Evolutionary conservation across 1,140 invertebrate genomes (phyloP).

Genomic region (Pseudomyrmex pallidus): DNA sequence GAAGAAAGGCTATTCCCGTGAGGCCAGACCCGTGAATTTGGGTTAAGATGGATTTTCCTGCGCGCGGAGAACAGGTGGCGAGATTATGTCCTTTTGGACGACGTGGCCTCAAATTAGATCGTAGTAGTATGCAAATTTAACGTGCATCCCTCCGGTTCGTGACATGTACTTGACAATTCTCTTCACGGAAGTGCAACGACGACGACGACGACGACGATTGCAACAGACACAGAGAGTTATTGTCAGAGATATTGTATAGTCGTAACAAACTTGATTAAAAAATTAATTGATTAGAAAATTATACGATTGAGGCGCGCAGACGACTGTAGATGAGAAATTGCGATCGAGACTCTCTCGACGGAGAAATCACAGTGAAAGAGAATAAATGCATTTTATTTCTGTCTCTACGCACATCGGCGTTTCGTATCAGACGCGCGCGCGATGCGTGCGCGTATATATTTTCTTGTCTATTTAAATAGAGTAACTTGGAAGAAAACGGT

Average conservation of each 20-base stretch:
- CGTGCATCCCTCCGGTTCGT: not conserved
- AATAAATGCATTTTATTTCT: not conserved
- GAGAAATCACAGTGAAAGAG: not conserved
- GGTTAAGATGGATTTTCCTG: conserved; percentile 23
- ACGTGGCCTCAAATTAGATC: conserved; percentile 12
- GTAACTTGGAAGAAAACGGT: conserved; percentile 15
- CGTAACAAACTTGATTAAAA: too few species aligned
- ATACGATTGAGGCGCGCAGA: not conserved
- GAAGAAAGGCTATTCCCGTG: not conserved
- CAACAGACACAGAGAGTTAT: not conserved
- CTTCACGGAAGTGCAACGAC: not conserved
- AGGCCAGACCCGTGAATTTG: not conserved
- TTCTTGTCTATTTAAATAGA: not conserved
- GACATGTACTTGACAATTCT: not conserved
- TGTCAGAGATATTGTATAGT: not conserved
- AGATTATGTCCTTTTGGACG: conserved; percentile 2
- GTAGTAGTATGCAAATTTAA: conserved; percentile 34
- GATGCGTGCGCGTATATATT: not conserved
- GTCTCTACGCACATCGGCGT: not conserved
- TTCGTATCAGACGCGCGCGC: not conserved
- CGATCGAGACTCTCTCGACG: not conserved
- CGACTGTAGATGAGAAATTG: not conserved
- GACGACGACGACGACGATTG: not conserved
- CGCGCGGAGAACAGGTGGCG: not conserved
- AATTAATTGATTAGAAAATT: not conserved